Conservation (phyloP, 2,888 invertebrate species). For the Carterocephalus palaemon region DNA sequence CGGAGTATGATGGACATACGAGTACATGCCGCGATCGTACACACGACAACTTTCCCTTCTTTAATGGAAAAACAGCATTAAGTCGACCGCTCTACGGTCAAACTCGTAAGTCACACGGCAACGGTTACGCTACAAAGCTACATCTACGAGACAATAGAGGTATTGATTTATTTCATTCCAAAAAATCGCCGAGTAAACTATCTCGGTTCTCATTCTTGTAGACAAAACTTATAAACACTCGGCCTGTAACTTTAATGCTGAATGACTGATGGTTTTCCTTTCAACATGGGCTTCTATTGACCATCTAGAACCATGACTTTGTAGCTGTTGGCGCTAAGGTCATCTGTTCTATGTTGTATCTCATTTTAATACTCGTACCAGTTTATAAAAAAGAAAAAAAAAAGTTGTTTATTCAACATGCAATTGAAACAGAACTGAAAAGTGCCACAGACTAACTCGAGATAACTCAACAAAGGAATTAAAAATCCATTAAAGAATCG, state of each 20-base stretch:
- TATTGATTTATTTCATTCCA: conserved; percentile 22
- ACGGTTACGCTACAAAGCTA: conserved; percentile 16
- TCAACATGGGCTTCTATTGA: conserved; percentile 20
- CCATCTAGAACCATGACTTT: conserved; percentile 14
- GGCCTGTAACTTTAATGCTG: conserved; percentile 1
- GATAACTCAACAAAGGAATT: no score
- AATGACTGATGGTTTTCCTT: conserved; percentile 27
- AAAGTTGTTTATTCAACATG: no score
- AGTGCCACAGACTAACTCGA: no score
- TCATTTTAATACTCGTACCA: conserved; percentile 42
- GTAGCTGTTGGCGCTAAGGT: conserved; percentile 58
- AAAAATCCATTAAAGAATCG: no score
- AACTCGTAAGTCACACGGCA: conserved; percentile 49
- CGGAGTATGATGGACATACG: conserved; percentile 63
- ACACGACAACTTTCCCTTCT: conserved; percentile 72
- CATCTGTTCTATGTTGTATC: conserved; percentile 53
- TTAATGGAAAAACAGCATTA: conserved; percentile 71
- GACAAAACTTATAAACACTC: conserved; percentile 8
- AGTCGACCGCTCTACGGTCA: conserved; percentile 53
- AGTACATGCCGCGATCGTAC: conserved; percentile 46
- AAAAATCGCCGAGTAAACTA: conserved; percentile 6
- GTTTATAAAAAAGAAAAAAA: conserved; percentile 23
- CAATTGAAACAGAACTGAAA: no score
- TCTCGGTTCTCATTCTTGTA: conserved; percentile 4
- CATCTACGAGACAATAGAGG: conserved; percentile 9